Evolutionary conservation across 2,888 invertebrate species (phyloP).

Genomic region (Nematopogon swammerdamellus): DNA sequence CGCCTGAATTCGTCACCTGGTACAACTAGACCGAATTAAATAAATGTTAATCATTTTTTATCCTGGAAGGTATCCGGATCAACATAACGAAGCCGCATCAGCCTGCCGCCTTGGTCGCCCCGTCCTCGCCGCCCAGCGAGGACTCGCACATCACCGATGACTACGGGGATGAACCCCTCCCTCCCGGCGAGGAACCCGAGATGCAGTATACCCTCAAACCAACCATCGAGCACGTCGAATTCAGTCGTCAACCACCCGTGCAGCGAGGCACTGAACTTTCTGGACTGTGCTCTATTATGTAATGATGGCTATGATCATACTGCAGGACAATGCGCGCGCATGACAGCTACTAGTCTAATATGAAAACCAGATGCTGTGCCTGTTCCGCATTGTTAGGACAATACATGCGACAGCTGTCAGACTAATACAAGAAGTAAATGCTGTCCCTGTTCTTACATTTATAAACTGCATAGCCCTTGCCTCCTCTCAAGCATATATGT

Average conservation of each 20-base stretch:
- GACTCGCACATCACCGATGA: slow-evolving; percentile 18
- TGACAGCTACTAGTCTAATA: no score
- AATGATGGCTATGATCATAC: slow-evolving; percentile 13
- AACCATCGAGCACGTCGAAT: slow-evolving; percentile 57
- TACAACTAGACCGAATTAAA: no score
- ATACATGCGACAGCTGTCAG: no score
- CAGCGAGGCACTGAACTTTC: slow-evolving; percentile 77
- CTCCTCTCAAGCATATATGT: no score
- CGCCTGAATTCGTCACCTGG: no score
- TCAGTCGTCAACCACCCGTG: slow-evolving; percentile 70
- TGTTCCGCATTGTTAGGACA: no score
- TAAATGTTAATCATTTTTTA: no score
- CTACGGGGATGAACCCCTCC: slow-evolving; percentile 50
- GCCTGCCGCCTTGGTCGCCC: slow-evolving; percentile 25
- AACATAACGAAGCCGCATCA: slow-evolving; percentile 72
- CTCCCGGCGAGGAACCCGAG: slow-evolving; percentile 55
- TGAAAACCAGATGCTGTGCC: no score
- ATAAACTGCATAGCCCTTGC: no score
- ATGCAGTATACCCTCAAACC: slow-evolving; percentile 62
- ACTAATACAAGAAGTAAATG: no score
- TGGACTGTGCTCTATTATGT: slow-evolving; percentile 86
- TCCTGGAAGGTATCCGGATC: slow-evolving; percentile 80
- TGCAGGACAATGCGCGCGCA: no score
- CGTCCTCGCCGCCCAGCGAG: slow-evolving; percentile 25
- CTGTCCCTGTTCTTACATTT: no score